Conservation (phyloP, 2,113 vertebrate genomes). For the Microtus montanus region DNA sequence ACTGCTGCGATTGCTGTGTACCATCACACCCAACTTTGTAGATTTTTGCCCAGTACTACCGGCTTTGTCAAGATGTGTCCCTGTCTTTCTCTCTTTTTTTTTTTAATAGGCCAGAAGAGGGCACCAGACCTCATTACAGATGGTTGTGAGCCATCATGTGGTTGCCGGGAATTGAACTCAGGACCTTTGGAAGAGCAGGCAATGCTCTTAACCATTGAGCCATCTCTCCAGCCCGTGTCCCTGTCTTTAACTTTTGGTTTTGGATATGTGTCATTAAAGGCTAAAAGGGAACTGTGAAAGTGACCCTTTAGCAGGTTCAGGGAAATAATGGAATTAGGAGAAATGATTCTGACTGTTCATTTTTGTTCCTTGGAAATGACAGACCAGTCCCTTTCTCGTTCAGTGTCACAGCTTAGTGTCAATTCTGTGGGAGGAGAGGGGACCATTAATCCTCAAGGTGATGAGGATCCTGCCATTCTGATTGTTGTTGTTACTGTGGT, state of each 20-base stretch:
- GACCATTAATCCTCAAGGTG: not conserved
- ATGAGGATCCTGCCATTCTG: not conserved
- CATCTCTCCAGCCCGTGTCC: too few species aligned
- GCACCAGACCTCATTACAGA: too few species aligned
- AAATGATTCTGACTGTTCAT: not conserved
- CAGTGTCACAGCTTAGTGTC: not conserved
- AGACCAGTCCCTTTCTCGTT: not conserved
- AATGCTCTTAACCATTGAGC: too few species aligned
- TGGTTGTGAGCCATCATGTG: too few species aligned
- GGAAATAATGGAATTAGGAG: not conserved
- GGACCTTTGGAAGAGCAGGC: too few species aligned
- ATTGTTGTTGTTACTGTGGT: not conserved
- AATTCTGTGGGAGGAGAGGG: not conserved
- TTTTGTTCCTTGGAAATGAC: not conserved
- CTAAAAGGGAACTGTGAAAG: not conserved
- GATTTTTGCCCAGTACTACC: not conserved
- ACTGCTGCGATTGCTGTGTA: not conserved
- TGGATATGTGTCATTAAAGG: conserved; percentile 26
- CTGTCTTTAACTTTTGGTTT: conserved; percentile 49
- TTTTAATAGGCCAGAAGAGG: too few species aligned
- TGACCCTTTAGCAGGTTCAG: not conserved
- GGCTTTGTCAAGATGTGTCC: conserved; percentile 39
- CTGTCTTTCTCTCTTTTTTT: not conserved
- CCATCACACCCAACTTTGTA: not conserved
- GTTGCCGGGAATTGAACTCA: too few species aligned